Percentiles rank a stretch among this genome's conserved stretches.
Conservation (phyloP, 1,140 invertebrate genomes). For the Drosophila takahashii region DNA sequence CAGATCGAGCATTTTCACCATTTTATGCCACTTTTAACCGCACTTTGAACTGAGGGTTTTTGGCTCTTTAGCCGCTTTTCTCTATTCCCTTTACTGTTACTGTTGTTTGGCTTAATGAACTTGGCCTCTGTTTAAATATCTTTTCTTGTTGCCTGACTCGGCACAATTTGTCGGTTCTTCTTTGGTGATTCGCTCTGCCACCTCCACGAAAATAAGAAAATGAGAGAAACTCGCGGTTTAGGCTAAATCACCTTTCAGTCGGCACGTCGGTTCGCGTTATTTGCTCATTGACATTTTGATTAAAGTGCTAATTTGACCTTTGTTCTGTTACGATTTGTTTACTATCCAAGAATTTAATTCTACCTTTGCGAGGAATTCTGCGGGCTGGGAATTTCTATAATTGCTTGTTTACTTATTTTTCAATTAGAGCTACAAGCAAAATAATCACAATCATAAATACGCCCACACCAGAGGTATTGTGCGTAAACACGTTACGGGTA, state of each 20-base stretch:
- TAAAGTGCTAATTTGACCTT: conserved; percentile 70
- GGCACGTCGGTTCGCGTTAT: conserved; percentile 66
- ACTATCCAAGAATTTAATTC: conserved; percentile 48
- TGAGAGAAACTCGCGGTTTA: conserved; percentile 40
- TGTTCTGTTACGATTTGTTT: conserved; percentile 55
- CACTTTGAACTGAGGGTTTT: conserved; percentile 26
- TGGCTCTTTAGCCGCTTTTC: conserved; percentile 23
- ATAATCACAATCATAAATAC: conserved; percentile 76
- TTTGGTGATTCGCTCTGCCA: conserved; percentile 31
- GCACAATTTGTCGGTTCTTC: conserved; percentile 42
- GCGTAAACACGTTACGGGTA: conserved; percentile 13
- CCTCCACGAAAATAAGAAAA: conserved; percentile 31
- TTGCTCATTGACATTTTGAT: conserved; percentile 82
- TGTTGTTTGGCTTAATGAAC: conserved; percentile 54
- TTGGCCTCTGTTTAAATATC: conserved; percentile 40
- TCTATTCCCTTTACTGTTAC: conserved; percentile 16
- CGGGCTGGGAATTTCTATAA: conserved; percentile 42
- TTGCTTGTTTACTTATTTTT: conserved; percentile 76
- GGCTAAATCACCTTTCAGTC: conserved; percentile 55
- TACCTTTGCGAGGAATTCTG: conserved; percentile 24
- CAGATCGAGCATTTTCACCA: conserved; percentile 87
- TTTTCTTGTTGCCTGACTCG: conserved; percentile 61
- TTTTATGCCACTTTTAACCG: conserved; percentile 60
- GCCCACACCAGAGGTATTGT: conserved; percentile 38
- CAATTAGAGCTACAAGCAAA: conserved; percentile 68